Percentiles rank a stretch among this genome's conserved stretches.
Evolutionary conservation across 1,140 invertebrate species (phyloP).

Genomic region (Ruditapes philippinarum): DNA sequence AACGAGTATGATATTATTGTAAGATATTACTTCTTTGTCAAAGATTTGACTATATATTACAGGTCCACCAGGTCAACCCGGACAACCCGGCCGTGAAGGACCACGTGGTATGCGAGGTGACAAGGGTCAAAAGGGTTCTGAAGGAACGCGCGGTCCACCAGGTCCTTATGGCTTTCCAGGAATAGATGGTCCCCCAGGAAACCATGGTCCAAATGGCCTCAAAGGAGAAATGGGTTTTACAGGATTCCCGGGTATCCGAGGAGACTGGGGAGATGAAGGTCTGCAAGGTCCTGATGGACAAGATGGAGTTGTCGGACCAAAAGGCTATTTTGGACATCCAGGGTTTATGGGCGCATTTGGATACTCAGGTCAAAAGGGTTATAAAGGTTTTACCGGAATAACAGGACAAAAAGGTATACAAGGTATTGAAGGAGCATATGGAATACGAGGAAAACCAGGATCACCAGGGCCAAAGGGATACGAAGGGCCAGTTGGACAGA

Average conservation of each 20-base stretch:
- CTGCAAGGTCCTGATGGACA: slow-evolving; percentile 44
- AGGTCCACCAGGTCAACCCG: slow-evolving; percentile 74
- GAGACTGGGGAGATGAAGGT: slow-evolving; percentile 44
- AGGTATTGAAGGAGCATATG: slow-evolving; percentile 40
- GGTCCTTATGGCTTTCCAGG: slow-evolving; percentile 60
- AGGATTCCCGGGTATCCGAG: slow-evolving; percentile 58
- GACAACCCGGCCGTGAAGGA: slow-evolving; percentile 86
- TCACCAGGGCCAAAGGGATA: slow-evolving; percentile 48
- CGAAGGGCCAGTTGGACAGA: slow-evolving; percentile 27
- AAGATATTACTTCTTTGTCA: too few species aligned
- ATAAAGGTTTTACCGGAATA: slow-evolving; percentile 5
- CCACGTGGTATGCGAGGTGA: slow-evolving; percentile 81
- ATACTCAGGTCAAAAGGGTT: slow-evolving; percentile 36
- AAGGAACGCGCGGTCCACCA: slow-evolving; percentile 28
- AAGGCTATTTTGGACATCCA: slow-evolving; percentile 42
- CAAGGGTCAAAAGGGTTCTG: slow-evolving; percentile 89
- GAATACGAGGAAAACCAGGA: slow-evolving; percentile 39
- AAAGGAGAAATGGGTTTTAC: slow-evolving; percentile 47
- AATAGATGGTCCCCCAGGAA: slow-evolving; percentile 37
- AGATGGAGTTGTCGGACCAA: slow-evolving; percentile 52
- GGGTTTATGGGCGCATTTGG: slow-evolving; percentile 60
- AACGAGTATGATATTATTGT: too few species aligned
- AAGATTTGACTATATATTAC: background rate
- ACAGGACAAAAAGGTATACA: slow-evolving; percentile 17
- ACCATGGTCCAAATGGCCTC: background rate